Conservation (phyloP, 2,797 vertebrate species). For the Mormyrops attenuatus region DNA sequence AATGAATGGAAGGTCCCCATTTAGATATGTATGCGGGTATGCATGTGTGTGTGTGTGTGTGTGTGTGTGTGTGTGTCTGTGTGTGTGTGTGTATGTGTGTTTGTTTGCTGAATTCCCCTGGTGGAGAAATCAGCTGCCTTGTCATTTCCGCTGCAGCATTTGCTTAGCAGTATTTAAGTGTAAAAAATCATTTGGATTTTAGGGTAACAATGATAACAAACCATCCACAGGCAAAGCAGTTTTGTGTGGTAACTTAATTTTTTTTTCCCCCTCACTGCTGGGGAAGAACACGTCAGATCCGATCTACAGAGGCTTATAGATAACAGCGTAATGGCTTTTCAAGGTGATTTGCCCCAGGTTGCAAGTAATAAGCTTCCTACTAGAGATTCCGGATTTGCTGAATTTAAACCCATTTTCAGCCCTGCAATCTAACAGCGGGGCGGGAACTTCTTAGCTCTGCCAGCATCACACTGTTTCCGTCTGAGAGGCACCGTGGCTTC, state of each 20-base stretch:
- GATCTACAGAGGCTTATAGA: constrained; percentile 4
- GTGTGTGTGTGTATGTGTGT: neutral
- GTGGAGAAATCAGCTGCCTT: neutral
- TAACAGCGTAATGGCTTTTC: constrained; percentile 11
- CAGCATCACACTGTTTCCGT: neutral
- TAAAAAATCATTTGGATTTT: constrained; percentile 12
- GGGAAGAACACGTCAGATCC: neutral
- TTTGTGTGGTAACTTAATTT: neutral
- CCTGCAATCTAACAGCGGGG: constrained; percentile 1
- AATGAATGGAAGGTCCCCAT: neutral
- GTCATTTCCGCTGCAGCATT: neutral
- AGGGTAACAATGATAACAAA: neutral
- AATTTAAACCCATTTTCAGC: constrained; percentile 12
- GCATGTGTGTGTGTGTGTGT: neutral
- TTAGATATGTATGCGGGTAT: neutral
- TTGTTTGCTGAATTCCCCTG: neutral
- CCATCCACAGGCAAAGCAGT: neutral
- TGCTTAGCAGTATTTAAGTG: neutral
- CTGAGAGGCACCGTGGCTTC: neutral
- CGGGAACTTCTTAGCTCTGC: no score
- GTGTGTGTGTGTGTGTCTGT: neutral
- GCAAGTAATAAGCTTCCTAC: constrained; percentile 9
- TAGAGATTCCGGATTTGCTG: neutral
- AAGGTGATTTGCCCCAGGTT: neutral
- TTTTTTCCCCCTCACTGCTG: neutral